These are phyloP conservation scores for Bagarius yarrelli DNA, from an alignment of 2,113 vertebrate genomes.

Conservation along the genomic window DNA sequence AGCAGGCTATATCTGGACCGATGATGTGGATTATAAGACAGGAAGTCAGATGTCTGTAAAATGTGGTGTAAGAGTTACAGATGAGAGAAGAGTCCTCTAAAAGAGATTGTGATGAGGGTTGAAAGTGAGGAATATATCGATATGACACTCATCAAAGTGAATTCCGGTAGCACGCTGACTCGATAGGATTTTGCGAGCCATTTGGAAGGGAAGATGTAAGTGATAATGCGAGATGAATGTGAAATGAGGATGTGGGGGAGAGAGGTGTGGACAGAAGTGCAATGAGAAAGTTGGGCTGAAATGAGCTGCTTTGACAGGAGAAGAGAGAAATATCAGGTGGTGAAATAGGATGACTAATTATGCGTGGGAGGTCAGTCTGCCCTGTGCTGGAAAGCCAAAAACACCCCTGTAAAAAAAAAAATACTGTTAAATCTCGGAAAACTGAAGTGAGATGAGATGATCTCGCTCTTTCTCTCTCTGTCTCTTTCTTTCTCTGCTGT, in stretches of 20 bases:
- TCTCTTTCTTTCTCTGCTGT: not conserved
- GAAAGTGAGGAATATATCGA: not conserved
- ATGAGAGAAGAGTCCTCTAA: not conserved
- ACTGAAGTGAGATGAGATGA: conserved; percentile 4
- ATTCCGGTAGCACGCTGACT: not conserved
- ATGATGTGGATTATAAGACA: not conserved
- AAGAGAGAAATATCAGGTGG: conserved; percentile 60
- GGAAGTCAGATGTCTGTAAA: not conserved
- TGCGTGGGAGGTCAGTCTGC: conserved; percentile 74
- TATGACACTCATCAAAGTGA: not conserved
- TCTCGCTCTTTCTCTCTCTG: not conserved
- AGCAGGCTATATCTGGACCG: not conserved
- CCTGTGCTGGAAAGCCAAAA: conserved; percentile 64
- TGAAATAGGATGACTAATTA: conserved; percentile 73
- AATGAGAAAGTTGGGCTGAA: conserved; percentile 55
- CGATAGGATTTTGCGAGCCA: conserved; percentile 8
- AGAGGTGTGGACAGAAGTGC: conserved; percentile 18
- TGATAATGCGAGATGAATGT: conserved; percentile 28
- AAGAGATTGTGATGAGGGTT: not conserved
- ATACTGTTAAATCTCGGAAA: conserved; percentile 14
- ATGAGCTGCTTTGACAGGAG: conserved; percentile 60
- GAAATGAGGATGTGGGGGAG: conserved; percentile 1
- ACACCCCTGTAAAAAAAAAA: conserved; percentile 56
- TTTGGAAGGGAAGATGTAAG: conserved; percentile 16
- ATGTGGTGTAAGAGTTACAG: not conserved